Base-by-base conservation (phyloP, 2,797 vertebrate species). In the Karalla daura region DNA sequence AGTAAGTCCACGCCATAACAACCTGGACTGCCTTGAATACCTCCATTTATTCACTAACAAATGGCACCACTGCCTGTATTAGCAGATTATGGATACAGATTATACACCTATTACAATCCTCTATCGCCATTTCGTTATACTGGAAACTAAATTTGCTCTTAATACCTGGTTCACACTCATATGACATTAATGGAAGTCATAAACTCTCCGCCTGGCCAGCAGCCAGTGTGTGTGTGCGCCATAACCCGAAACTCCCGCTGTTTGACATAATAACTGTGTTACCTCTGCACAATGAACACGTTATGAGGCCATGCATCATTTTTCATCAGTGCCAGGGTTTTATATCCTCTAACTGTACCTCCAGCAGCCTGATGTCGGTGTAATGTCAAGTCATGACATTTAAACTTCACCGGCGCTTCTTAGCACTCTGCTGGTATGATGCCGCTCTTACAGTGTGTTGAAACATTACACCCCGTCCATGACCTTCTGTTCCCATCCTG, bases 1-100 rank as follows among this genome's bases (percentile, higher is more conserved):
- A 95, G 96, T 98, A 92, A 90, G 90, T 91, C 24, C 28, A 23
- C 39, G 20, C 35, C 23, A 63, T 4, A 36, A 17, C 17, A 39
- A 13, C n/a, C 0, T 21, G 1, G 46, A 37, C 17, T 39, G 0
- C 21, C 2, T 17, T 15, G 13, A 60, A 54, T 51, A 49, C 12
- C 28, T 12, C 23, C 0, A 35, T 35, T 3, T 3, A 33, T 33
- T 13, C 10, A 11, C 7, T 33, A 13, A 14, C 32, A 27, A 53
- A 56, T 11, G 17, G 15, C 3, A 13, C 44, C 10, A 6, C 13
- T 46, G 37, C 3, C 55, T 53, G 53, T 30, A 14, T 32, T 49
- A 24, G 17, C 10, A n/a, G n/a, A n/a, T n/a, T n/a, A n/a, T n/a
- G n/a, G 28, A 30, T 30, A 30, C 6, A 6, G 28, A 30, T 30